phyloP scores from a whole-genome alignment of 2,113 vertebrate genomes.

The Colossoma macropomum region DNA sequence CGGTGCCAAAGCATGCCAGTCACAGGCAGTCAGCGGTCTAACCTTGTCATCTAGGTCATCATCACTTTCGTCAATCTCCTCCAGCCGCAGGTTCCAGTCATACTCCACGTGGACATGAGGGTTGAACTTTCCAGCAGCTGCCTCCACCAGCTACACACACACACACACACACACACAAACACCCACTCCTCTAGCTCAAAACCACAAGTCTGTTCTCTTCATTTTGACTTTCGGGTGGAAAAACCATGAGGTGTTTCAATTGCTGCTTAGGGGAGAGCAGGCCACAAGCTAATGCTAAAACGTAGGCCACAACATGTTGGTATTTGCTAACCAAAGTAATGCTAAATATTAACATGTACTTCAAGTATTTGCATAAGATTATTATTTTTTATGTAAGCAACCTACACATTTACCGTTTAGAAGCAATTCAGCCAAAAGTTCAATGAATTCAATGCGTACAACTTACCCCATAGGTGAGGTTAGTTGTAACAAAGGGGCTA shows the following conservation, averaged over 20 bases:
- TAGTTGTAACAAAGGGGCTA: no score
- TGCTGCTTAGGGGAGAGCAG: not conserved
- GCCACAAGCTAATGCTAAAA: no score
- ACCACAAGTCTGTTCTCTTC: not conserved
- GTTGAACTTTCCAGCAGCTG: conserved; percentile 85
- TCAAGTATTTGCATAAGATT: no score
- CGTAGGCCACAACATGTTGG: no score
- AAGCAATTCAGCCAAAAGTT: no score
- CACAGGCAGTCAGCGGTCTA: conserved; percentile 12
- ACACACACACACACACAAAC: not conserved
- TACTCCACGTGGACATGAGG: conserved; percentile 89
- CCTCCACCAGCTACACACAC: conserved; percentile 81
- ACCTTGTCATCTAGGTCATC: conserved; percentile 91
- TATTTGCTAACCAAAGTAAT: no score
- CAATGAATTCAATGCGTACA: no score
- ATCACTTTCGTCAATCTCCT: conserved; percentile 90
- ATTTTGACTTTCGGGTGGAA: not conserved
- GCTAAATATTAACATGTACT: no score
- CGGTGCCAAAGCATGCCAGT: not conserved
- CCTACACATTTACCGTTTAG: no score
- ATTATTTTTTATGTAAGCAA: no score
- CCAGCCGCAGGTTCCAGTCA: conserved; percentile 89
- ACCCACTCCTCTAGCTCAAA: not conserved
- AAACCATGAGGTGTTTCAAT: not conserved
- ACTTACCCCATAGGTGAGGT: no score